Conservation (phyloP, 2,797 vertebrate genomes). For the Takifugu rubripes region DNA sequence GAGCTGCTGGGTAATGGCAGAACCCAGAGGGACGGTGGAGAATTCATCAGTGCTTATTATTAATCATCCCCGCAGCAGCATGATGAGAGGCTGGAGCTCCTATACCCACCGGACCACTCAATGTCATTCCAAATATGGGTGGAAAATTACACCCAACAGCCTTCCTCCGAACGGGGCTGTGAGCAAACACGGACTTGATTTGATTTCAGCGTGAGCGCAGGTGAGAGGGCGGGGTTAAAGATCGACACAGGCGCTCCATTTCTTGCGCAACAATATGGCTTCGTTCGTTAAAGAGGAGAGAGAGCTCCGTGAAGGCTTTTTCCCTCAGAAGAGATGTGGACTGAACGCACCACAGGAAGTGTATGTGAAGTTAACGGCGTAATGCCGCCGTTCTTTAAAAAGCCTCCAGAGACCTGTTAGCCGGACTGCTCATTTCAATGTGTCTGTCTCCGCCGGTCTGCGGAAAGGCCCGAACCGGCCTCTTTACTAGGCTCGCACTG, state of each 20-base stretch:
- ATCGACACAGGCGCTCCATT: no score
- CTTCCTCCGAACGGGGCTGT: constrained; percentile 59
- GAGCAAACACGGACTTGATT: constrained; percentile 31
- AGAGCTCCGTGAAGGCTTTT: constrained; percentile 7
- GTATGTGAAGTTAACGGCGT: constrained; percentile 79
- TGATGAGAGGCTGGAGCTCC: constrained; percentile 69
- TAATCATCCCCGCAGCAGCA: constrained; percentile 73
- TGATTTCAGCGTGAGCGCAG: constrained; percentile 14
- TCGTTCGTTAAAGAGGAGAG: background rate
- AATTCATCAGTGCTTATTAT: constrained; percentile 79
- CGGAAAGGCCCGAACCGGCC: constrained; percentile 49
- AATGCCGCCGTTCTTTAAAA: constrained; percentile 80
- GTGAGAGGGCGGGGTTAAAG: background rate
- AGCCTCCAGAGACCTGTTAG: constrained; percentile 83
- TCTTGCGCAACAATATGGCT: no score
- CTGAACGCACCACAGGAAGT: constrained; percentile 67
- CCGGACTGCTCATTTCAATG: constrained; percentile 82
- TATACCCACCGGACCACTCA: constrained; percentile 75
- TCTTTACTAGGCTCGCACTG: constrained; percentile 70
- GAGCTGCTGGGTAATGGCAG: constrained; percentile 67
- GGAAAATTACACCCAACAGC: constrained; percentile 73
- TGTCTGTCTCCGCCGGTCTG: constrained; percentile 72
- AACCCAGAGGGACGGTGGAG: constrained; percentile 70
- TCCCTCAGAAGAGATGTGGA: constrained; percentile 33
- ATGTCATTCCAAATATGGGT: constrained; percentile 74